Evolutionary conservation across 2,888 invertebrate species (phyloP).

Genomic region (Poecilobothrus nobilitatus): DNA sequence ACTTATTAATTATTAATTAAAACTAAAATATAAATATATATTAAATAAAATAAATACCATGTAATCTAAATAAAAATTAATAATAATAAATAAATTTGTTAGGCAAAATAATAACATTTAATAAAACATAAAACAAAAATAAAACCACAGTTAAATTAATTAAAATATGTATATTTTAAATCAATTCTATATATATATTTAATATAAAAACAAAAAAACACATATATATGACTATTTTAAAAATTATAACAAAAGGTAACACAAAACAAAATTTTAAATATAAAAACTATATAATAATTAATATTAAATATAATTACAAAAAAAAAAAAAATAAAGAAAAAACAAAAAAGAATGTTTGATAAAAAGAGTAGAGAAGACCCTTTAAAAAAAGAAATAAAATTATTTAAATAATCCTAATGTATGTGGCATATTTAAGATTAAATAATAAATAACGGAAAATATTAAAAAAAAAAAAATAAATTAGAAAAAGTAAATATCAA

Average conservation of each 20-base stretch:
- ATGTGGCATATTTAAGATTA: background rate
- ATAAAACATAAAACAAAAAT: background rate
- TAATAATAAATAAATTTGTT: background rate
- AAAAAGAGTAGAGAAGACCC: background rate
- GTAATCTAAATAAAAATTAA: background rate
- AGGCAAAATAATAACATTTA: background rate
- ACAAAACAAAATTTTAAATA: no score
- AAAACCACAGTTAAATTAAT: background rate
- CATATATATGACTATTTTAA: background rate
- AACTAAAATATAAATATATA: background rate
- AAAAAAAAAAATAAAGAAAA: background rate
- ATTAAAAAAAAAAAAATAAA: background rate
- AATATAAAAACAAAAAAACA: background rate
- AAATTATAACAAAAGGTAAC: background rate
- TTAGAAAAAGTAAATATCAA: background rate
- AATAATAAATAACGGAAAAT: background rate
- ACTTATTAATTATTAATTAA: background rate
- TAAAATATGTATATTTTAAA: slow-evolving; percentile 1
- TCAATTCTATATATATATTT: background rate
- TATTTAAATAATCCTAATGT: background rate
- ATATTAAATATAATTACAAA: background rate
- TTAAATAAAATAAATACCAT: background rate
- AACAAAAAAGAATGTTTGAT: background rate
- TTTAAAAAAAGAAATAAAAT: background rate
- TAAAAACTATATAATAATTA: background rate